Evolutionary conservation across 1,140 invertebrate genomes (phyloP), one percentile per base, ranked within the genome.

Genomic region (Drosophila pseudoobscura): DNA sequence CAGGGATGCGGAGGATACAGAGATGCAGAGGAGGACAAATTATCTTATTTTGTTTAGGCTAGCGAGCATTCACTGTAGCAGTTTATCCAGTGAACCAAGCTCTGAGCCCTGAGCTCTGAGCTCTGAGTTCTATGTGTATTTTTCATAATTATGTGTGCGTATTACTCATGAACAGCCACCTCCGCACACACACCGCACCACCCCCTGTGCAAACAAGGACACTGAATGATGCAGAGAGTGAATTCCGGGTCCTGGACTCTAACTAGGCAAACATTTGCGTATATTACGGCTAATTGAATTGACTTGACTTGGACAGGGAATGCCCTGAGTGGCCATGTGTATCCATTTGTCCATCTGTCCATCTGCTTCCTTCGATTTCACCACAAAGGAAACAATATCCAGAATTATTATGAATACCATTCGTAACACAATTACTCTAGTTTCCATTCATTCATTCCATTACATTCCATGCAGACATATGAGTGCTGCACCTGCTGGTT

Each of bases 201-300:
- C 11, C 35, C 3, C 35, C 35, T 22, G 9, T 26, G 47, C 50
- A 74, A 63, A 74, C 58, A 55, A 41, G 44, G 31, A 74, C 44
- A 55, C 15, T 58, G 52, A 29, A 47, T 26, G 13, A 72, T 49
- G 17, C 54, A 52, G 43, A 11, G 44, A 44, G 41, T 22, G 39
- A 51, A 9, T 26, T 31, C 35, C 13, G 8, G 13, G 7, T 17
- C 22, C 41, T 26, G 24, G 39, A 31, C 64, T 55, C 31, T 26
- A 69, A 57, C 65, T 69, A 45, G 39, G 41, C 73, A 77, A 51
- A 77, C 65, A 77, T 65, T 75, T 66, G 49, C 53, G 61, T 59
- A 76, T 70, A 55, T 77, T 71, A 68, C 50, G 82, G 47, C 57
- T 64, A 75, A 79, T 79, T 79, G 75, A 84, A 83, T 84, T 84